These are phyloP conservation scores for Strigamia transsilvanica DNA, from an alignment of 2,888 invertebrate species.

Conservation along the genomic window DNA sequence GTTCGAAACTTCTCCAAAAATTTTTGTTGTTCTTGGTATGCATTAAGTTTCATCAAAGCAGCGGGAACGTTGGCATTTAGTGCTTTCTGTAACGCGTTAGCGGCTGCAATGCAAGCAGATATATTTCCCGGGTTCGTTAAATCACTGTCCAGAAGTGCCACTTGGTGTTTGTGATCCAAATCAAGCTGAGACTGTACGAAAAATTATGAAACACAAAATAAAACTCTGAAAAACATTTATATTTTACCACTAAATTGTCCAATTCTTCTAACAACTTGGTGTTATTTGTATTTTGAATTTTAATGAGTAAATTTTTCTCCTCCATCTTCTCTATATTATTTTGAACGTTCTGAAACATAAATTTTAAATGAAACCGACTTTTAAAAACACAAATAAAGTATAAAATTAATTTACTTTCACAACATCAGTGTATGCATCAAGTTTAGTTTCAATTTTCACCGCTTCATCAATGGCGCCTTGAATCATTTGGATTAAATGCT, in stretches of 20 bases:
- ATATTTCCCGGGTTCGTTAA: conserved; percentile 70
- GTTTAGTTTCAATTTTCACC: conserved; percentile 74
- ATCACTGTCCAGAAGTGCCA: conserved; percentile 77
- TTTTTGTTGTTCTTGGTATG: conserved; percentile 82
- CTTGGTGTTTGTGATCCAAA: conserved; percentile 73
- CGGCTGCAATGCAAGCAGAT: conserved; percentile 71
- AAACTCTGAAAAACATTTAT: neutral
- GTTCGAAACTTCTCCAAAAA: conserved; percentile 79
- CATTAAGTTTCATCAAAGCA: conserved; percentile 69
- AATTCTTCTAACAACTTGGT: conserved; percentile 80
- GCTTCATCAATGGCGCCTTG: conserved; percentile 81
- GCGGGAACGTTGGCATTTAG: conserved; percentile 69
- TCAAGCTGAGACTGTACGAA: conserved; percentile 72
- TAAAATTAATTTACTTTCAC: conserved; percentile 59
- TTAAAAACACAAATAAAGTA: neutral
- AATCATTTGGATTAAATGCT: conserved; percentile 74
- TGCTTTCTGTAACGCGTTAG: conserved; percentile 77
- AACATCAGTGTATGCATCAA: conserved; percentile 81
- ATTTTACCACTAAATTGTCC: conserved; percentile 75
- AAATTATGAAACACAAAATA: conserved; percentile 17
- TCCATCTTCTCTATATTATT: conserved; percentile 91
- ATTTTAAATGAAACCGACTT: neutral
- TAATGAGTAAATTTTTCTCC: conserved; percentile 86
- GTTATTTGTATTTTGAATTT: conserved; percentile 85
- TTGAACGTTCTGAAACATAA: conserved; percentile 79